Conservation (phyloP, 2,888 invertebrate genomes). For the Bugula neritina region DNA sequence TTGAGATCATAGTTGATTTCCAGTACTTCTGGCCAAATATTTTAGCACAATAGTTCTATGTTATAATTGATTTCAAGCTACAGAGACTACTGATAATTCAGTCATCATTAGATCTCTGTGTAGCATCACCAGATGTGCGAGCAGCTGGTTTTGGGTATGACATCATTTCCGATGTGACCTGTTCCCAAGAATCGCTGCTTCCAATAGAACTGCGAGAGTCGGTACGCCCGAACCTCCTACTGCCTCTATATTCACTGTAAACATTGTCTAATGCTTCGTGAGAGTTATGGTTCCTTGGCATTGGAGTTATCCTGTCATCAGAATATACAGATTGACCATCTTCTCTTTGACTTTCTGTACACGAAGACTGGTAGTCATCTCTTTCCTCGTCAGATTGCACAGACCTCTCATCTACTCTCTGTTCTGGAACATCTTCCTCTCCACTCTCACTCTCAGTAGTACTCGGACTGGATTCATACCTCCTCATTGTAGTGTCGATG, state of each 20-base stretch:
- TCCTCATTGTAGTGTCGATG: constrained; percentile 13
- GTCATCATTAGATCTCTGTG: too few relatives aligned
- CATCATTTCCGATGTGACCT: not conserved
- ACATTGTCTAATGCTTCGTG: not conserved
- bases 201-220: not conserved
- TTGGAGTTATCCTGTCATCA: not conserved
- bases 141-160: not conserved
- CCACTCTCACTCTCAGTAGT: not conserved
- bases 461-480: constrained; percentile 4
- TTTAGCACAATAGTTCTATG: too few relatives aligned
- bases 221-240: not conserved
- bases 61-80: too few relatives aligned
- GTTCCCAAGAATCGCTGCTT: not conserved
- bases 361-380: not conserved
- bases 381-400: not conserved
- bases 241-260: not conserved
- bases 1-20: too few relatives aligned
- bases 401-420: not conserved
- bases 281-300: not conserved
- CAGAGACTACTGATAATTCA: too few relatives aligned
- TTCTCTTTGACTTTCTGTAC: not conserved
- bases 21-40: too few relatives aligned
- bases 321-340: not conserved
- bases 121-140: too few relatives aligned
- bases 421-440: not conserved